Base-by-base conservation (phyloP, 2,797 vertebrate species). In the Cynopterus sphinx region DNA sequence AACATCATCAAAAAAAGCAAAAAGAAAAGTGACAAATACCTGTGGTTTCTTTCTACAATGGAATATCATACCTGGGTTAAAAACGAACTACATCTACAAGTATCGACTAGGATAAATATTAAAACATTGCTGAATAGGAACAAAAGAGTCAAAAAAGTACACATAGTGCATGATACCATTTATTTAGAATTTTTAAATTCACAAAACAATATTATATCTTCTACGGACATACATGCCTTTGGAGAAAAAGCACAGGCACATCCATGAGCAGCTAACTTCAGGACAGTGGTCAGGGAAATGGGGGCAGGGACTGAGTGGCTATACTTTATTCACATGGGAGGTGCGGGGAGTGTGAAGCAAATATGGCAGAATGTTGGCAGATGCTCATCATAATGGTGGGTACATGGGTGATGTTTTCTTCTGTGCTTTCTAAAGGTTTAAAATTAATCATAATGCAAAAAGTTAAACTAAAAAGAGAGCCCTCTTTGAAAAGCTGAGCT, bases 121-220 rank as follows among this genome's bases (percentile, higher is more conserved):
- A 65, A 95, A 74, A 67, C 22, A 81, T 16, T 51, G 22, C n/a
- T 75, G 63, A 68, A 59, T 4, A 41, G 15, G 7, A 59, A 39
- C 61, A 71, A 65, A 71, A 22, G 70, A 49, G 41, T 55, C 85
- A 3, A 57, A 91, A 87, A 85, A 67, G 11, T 24, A 43, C 46
- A 59, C 2, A 33, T 22, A 46, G 22, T 26, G 4, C 61, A 79
- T 81, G 70, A 77, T 7, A 36, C 5, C 10, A 43, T 83, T 75
- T 59, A 95, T 65, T 89, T 51, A 65, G 53, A 89, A 75, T 68
- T 79, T 95, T 84, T 84, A 63, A 93, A 70, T 53, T 43, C 31
- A 73, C 11, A 81, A 63, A 81, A 55, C 67, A 79, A 12, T 39
- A 33, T 36, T 70, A 33, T 26, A 17, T 61, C 28, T 22, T 75